Percentiles rank a stretch among this genome's conserved stretches.
Evolutionary conservation across 2,888 invertebrate genomes (phyloP).

Genomic region (Lysandra coridon): DNA sequence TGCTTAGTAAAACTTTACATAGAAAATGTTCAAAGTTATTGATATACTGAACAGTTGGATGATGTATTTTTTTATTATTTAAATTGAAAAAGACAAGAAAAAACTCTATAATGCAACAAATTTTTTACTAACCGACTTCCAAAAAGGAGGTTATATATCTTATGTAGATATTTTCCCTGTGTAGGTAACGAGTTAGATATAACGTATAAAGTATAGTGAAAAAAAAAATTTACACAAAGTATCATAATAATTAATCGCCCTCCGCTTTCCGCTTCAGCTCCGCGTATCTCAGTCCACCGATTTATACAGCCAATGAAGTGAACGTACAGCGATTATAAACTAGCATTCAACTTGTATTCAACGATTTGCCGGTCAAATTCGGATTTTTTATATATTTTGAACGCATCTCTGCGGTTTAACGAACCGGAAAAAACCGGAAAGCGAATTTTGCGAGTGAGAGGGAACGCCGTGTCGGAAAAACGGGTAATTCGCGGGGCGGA

Average conservation of each 20-base stretch:
- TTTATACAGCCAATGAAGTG: slow-evolving; percentile 7
- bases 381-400: slow-evolving; percentile 26
- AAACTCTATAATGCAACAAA: too few species aligned
- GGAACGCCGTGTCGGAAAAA: slow-evolving; percentile 12
- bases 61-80: too few species aligned
- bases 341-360: slow-evolving; percentile 16
- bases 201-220: too few species aligned
- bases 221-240: too few species aligned
- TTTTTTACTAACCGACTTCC: too few species aligned
- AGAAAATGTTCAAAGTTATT: too few species aligned
- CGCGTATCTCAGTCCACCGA: slow-evolving; percentile 4
- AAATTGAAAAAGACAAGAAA: too few species aligned
- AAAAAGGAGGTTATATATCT: too few species aligned
- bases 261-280: background rate
- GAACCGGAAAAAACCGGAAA: slow-evolving; percentile 27
- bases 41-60: too few species aligned
- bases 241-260: background rate
- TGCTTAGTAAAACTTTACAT: background rate
- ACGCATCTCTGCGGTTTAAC: slow-evolving; percentile 30
- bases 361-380: slow-evolving; percentile 23
- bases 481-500: background rate
- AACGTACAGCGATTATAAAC: slow-evolving; percentile 6
- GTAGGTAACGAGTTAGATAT: too few species aligned
- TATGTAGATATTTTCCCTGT: too few species aligned
- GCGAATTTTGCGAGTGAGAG: slow-evolving; percentile 5